phyloP scores from a whole-genome alignment of 2,113 vertebrate genomes.

The Opisthocomus hoazin region DNA sequence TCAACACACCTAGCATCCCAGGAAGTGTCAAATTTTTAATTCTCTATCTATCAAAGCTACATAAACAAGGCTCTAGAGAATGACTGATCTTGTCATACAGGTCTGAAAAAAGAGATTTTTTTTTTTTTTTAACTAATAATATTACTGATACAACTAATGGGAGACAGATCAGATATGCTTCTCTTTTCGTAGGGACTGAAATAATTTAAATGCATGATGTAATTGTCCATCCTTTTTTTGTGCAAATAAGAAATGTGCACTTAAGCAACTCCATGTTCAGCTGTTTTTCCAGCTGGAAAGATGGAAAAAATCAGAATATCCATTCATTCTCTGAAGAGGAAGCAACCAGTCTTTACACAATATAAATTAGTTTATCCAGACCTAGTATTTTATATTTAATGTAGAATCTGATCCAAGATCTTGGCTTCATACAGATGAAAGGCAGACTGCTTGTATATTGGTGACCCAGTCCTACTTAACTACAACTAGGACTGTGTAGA shows the following conservation, averaged over 20 bases:
- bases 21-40: background rate
- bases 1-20: background rate
- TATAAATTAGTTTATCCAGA: slow-evolving; percentile 18
- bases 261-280: slow-evolving; percentile 19
- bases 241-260: slow-evolving; percentile 21
- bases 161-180: background rate
- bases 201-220: slow-evolving; percentile 2
- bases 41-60: background rate
- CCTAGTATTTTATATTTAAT: slow-evolving; percentile 11
- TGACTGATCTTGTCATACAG: background rate
- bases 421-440: slow-evolving; percentile 6
- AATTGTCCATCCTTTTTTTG: background rate
- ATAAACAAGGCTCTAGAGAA: background rate
- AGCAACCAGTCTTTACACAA: slow-evolving; percentile 22
- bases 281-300: slow-evolving; percentile 35
- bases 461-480: background rate
- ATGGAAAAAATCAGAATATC: background rate
- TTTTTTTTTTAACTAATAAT: background rate
- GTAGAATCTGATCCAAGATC: slow-evolving; percentile 1
- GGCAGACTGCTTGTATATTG: background rate
- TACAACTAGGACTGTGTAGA: background rate
- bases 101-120: background rate
- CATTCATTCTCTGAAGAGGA: slow-evolving; percentile 33
- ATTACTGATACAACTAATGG: background rate
- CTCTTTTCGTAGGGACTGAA: background rate